Conservation (phyloP, 2,888 invertebrate species). For the Cryptophagus acutangulus region DNA sequence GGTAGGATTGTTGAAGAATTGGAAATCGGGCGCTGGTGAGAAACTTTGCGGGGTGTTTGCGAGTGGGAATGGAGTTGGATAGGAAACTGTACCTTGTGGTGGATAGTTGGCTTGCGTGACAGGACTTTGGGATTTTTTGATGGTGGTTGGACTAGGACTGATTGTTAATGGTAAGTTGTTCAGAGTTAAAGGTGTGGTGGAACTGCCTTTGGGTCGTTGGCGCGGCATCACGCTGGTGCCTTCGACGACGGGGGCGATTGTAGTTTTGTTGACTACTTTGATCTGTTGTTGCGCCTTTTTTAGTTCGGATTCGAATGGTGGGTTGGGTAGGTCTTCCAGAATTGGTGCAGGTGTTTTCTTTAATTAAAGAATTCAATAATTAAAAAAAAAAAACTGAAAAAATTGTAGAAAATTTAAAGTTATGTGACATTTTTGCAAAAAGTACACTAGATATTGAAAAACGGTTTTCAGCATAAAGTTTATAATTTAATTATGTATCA, state of each 20-base stretch:
- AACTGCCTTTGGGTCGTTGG: conserved; percentile 71
- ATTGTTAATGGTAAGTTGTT: conserved; percentile 51
- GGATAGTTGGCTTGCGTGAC: conserved; percentile 22
- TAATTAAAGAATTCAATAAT: too few relatives aligned
- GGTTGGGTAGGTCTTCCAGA: conserved; percentile 60
- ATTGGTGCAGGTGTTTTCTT: conserved; percentile 63
- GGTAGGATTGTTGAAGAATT: neutral
- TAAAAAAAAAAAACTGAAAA: too few relatives aligned
- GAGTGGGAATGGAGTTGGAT: conserved; percentile 26
- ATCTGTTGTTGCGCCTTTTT: conserved; percentile 57
- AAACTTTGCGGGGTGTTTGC: conserved; percentile 20
- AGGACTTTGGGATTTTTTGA: conserved; percentile 45
- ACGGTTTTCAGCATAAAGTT: too few relatives aligned
- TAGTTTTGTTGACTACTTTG: conserved; percentile 38
- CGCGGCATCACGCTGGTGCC: conserved; percentile 79
- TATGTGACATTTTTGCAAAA: too few relatives aligned
- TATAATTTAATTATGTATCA: too few relatives aligned
- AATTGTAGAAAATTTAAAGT: neutral
- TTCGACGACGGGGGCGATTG: conserved; percentile 53
- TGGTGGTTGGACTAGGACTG: conserved; percentile 53
- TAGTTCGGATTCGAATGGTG: conserved; percentile 66
- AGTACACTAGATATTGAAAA: too few relatives aligned
- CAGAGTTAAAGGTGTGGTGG: conserved; percentile 45
- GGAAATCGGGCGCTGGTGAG: conserved; percentile 25
- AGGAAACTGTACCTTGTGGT: conserved; percentile 23